These are phyloP conservation scores for Pterophyllum scalare DNA, from an alignment of 2,113 vertebrate genomes.

Conservation along the genomic window DNA sequence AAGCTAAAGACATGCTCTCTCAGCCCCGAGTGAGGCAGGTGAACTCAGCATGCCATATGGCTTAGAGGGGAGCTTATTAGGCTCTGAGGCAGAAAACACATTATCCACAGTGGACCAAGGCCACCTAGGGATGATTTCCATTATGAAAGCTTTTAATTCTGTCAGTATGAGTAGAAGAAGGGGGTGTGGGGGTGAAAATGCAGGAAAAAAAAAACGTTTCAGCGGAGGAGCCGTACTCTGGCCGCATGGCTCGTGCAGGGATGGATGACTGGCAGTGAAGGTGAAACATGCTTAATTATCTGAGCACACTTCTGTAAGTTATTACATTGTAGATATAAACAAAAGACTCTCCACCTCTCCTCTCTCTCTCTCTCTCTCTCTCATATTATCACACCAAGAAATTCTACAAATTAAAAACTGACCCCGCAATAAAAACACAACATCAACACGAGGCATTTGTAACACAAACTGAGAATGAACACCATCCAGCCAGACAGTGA, in stretches of 20 bases:
- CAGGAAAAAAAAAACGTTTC: neutral
- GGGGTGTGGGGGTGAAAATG: neutral
- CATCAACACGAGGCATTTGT: neutral
- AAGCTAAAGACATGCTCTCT: conserved; percentile 45
- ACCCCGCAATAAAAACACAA: neutral
- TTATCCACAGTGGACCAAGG: conserved; percentile 65
- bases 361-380: neutral
- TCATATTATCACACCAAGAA: neutral
- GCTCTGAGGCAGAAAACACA: conserved; percentile 64
- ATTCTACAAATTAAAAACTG: neutral
- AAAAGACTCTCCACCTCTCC: neutral
- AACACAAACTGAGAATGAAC: conserved; percentile 13
- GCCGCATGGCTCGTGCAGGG: neutral
- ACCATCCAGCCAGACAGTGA: conserved; percentile 7
- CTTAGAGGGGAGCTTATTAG: conserved; percentile 68
- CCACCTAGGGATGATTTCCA: conserved; percentile 57
- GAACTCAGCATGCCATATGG: conserved; percentile 54
- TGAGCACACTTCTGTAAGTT: conserved; percentile 1
- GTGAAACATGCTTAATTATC: neutral
- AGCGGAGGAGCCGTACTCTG: conserved; percentile 15
- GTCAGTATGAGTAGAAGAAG: conserved; percentile 2
- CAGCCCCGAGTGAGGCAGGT: conserved; percentile 41
- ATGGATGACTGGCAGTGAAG: conserved; percentile 2
- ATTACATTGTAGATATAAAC: conserved; percentile 8
- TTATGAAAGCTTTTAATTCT: conserved; percentile 69